Evolutionary conservation across 2,797 vertebrate species (phyloP), one percentile per base, ranked within the genome.

Genomic region (Siniperca undulata): DNA sequence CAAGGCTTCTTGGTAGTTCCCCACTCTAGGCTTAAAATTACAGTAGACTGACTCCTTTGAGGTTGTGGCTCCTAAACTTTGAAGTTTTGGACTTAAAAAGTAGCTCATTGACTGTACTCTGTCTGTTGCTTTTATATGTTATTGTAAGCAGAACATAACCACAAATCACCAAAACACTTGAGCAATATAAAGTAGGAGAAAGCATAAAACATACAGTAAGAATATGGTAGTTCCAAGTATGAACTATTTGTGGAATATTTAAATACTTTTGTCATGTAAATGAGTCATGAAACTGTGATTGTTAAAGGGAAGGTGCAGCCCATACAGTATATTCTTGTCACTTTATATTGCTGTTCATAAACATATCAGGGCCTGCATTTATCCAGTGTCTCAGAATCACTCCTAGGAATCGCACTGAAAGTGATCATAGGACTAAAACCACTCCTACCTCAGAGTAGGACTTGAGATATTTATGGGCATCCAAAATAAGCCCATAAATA

Each of bases 31-130:
- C 48, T 73, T 67, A 50, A 52, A 58, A 67, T 70, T 22, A 74
- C 34, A 69, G 24, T 2, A 58, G 30, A n/a, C n/a, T 70, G 6
- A 3, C 27, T 7, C 34, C 62, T 86, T 70, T 77, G 52, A 80
- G 59, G 30, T 66, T 64, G 34, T 19, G n/a, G 50, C 36, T 64
- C 36, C 42, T 36, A 67, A 74, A 67, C 46, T 61, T 13, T 53
- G 11, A 71, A 66, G 56, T 19, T 22, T 27, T 62, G 24, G 36
- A 67, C 17, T 22, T 24, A 10, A 55, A 38, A 48, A 56, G 22
- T 22, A 46, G 46, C 46, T 27, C 27, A 53, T 17, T 36, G 59
- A 40, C 34, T 69, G 22, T 42, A 52, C 30, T 3, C 12, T 22
- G 46, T 34, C 12, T 22, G 46, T 34, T 70, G 36, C n/a, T 62